Conservation (phyloP, 2,888 invertebrate genomes). For the Drosophila birchii region DNA sequence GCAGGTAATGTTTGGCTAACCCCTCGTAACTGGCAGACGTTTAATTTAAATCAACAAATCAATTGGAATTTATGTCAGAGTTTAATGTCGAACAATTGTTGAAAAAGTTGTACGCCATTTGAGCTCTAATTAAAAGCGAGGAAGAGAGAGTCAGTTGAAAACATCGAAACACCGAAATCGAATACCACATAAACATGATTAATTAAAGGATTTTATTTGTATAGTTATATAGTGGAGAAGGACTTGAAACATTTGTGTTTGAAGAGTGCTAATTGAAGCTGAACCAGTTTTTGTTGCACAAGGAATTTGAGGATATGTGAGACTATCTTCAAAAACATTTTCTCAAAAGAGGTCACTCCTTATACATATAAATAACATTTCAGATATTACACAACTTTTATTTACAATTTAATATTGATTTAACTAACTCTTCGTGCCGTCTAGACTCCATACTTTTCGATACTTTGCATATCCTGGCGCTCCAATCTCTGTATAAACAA, state of each 20-base stretch:
- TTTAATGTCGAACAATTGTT: slow-evolving; percentile 19
- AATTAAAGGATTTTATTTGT: slow-evolving; percentile 1
- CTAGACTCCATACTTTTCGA: slow-evolving; percentile 42
- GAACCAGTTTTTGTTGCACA: background rate
- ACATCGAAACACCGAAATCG: slow-evolving; percentile 9
- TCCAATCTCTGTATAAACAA: slow-evolving; percentile 46
- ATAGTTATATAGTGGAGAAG: background rate
- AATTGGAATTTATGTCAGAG: slow-evolving; percentile 20
- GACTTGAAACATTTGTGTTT: background rate
- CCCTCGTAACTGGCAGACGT: slow-evolving; percentile 13
- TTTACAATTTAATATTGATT: background rate
- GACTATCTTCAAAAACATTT: background rate
- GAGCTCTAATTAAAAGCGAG: slow-evolving; percentile 18
- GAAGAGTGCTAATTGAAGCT: background rate
- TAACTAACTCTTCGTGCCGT: background rate
- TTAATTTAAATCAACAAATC: slow-evolving; percentile 29
- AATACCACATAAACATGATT: slow-evolving; percentile 5
- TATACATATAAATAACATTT: background rate
- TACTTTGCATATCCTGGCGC: slow-evolving; percentile 45
- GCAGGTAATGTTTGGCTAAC: slow-evolving; percentile 9
- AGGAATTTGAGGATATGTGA: background rate
- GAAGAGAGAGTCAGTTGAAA: background rate
- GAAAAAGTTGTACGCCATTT: slow-evolving; percentile 11
- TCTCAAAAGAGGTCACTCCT: too few species aligned
- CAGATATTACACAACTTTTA: background rate